Conservation (phyloP, 2,113 vertebrate genomes). For the Chinchilla lanigera region DNA sequence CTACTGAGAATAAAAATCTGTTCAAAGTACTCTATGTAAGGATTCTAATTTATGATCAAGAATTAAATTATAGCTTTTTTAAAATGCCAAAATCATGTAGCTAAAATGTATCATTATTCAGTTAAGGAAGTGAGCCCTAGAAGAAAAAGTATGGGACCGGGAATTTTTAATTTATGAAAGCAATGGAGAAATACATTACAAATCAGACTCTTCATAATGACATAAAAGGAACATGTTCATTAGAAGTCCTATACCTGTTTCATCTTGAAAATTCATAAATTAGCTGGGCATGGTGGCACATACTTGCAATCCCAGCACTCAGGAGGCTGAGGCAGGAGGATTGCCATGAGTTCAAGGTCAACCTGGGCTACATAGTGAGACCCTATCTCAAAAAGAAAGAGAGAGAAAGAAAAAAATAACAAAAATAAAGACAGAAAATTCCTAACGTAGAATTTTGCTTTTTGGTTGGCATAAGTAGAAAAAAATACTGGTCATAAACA, state of each 20-base stretch:
- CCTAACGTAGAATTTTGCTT: constrained; percentile 3
- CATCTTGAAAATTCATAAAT: background rate
- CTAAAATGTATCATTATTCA: background rate
- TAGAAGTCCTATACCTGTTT: background rate
- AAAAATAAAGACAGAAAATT: background rate
- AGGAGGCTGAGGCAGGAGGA: background rate
- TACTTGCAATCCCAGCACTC: background rate
- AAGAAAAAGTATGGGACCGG: background rate
- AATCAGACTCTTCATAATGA: background rate
- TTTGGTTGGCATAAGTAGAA: background rate
- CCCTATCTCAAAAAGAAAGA: background rate
- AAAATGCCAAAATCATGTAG: background rate
- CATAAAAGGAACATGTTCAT: background rate
- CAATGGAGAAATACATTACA: background rate
- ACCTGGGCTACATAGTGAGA: background rate
- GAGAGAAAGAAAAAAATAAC: background rate
- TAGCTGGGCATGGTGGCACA: background rate
- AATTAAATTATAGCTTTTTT: constrained; percentile 36
- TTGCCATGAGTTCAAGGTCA: background rate
- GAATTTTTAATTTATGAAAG: constrained; percentile 11
- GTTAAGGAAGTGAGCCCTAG: background rate
- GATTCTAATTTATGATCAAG: constrained; percentile 23
- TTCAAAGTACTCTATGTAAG: constrained; percentile 38
- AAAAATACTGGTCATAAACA: background rate
- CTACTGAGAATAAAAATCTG: background rate